Evolutionary conservation across 2,888 invertebrate genomes (phyloP), one percentile per base, ranked within the genome.

Genomic region (Galeruca laticollis): DNA sequence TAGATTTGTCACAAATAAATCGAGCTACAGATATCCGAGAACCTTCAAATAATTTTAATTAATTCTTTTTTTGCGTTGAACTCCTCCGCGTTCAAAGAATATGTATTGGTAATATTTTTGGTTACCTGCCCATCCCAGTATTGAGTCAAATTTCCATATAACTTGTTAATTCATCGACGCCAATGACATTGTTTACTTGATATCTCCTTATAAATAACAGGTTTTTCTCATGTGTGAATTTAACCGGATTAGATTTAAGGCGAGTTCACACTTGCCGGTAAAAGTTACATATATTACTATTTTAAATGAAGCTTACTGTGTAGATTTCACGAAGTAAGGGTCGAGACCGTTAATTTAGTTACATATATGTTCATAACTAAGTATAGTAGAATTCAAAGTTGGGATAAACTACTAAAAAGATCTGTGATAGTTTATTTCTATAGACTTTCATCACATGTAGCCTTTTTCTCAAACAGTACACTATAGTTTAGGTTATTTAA

Each of bases 1-100:
- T 37, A 10, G 8, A 37, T 37, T 13, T 37, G 49, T 18, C n/a
- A 6, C n/a, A 15, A 18, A n/a, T 26, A 21, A 52, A 26, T 5
- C 1, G 4, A 26, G 20, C 1, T 1, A 52, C 21, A 26, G 15
- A 52, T 13, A 11, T 52, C n/a, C 2, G n/a, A 26, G 5, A 52
- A 52, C 52, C 52, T 52, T 52, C 10, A 11, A 52, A 52, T 26
- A n/a, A 52, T 2, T 52, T 26, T n/a, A 52, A 26, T 52, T 26
- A 13, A 2, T 52, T 52, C 4, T 47, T 37, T 47, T 47, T 15
- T 6, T 47, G 15, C 15, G 13, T 43, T 13, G 4, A 26, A 52
- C 52, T 26, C 26, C 52, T 52, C 52, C 20, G 26, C 52, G n/a
- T 52, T 52, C 52, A n/a, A 26, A 52, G 52, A 52, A 52, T 52